Base-by-base conservation (phyloP, 1,140 invertebrate genomes). In the Formica selysi region DNA sequence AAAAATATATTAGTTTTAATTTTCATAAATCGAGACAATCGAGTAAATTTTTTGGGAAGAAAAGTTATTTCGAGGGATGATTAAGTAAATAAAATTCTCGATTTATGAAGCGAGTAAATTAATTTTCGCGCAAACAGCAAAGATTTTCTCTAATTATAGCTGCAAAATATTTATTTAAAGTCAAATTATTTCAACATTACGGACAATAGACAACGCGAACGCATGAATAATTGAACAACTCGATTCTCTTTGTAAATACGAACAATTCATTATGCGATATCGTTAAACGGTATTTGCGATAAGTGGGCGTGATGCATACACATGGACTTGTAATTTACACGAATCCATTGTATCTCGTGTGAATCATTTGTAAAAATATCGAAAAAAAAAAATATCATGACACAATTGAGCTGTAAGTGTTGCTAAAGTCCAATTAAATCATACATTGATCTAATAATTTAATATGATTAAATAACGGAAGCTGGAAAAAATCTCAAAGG, bases 151-250 rank as follows among this genome's bases (percentile, higher is more conserved):
- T 29, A 6, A 65, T 78, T 44, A 78, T 16, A 48, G 26, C 16
- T 1, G 32, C 19, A 78, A 78, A 51, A 19, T 65, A 78, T 65
- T 78, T 78, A 29, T 78, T 44, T 5, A 44, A 59, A 59, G 10
- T 59, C 16, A 16, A 61, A 65, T 78, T 44, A 78, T 29, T 26
- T 8, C 38, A 44, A 26, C 26, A 78, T 10, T 7, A 22, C 6
- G 19, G 36, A 76, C 41, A 76, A 76, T n/a, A 65, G 59, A 65
- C 44, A 48, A 44, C 26, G 59, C 26, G 16, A 44, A 36, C 11
- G 22, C 51, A 76, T 76, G 36, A 62, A 76, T 54, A 76, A 76
- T 76, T 61, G 32, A 76, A 41, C 36, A 36, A 38, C 19, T 22
- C 29, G 36, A 19, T 16, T 64, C 26, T 11, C 59, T 65, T 78